Percentiles rank a stretch among this genome's conserved stretches.
Conservation (phyloP, 2,888 invertebrate genomes). For the Ormyrus rosae region DNA sequence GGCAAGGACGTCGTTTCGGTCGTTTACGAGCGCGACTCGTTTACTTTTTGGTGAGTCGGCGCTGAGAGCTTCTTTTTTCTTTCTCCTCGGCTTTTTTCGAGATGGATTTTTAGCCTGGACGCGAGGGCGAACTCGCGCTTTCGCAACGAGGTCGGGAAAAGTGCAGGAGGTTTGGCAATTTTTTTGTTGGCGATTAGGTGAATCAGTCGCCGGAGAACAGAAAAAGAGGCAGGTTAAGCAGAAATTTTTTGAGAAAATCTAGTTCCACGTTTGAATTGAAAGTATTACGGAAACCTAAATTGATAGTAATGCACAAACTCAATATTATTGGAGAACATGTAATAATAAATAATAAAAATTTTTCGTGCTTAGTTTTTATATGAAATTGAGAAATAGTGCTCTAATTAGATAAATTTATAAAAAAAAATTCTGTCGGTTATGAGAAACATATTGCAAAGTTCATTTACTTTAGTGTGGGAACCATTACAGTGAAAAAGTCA, state of each 20-base stretch:
- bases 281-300: too few relatives aligned
- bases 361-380: not conserved
- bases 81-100: not conserved
- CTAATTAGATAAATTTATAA: not conserved
- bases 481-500: constrained; percentile 10
- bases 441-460: constrained; percentile 10
- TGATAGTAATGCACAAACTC: too few relatives aligned
- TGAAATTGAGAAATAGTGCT: not conserved
- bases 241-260: too few relatives aligned
- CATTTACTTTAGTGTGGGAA: constrained; percentile 29
- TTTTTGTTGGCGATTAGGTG: not conserved
- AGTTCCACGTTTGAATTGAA: too few relatives aligned
- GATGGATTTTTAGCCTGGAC: too few relatives aligned
- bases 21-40: not conserved
- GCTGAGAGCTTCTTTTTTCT: not conserved
- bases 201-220: too few relatives aligned
- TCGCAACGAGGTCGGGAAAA: too few relatives aligned
- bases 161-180: too few relatives aligned
- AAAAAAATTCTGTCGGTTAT: not conserved
- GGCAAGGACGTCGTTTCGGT: constrained; percentile 37
- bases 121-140: too few relatives aligned
- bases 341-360: not conserved
- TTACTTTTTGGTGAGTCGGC: not conserved
- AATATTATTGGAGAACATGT: too few relatives aligned
- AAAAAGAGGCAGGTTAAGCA: too few relatives aligned